Evolutionary conservation across 2,113 vertebrate species (phyloP).

Genomic region (Amblyornis subalaris): DNA sequence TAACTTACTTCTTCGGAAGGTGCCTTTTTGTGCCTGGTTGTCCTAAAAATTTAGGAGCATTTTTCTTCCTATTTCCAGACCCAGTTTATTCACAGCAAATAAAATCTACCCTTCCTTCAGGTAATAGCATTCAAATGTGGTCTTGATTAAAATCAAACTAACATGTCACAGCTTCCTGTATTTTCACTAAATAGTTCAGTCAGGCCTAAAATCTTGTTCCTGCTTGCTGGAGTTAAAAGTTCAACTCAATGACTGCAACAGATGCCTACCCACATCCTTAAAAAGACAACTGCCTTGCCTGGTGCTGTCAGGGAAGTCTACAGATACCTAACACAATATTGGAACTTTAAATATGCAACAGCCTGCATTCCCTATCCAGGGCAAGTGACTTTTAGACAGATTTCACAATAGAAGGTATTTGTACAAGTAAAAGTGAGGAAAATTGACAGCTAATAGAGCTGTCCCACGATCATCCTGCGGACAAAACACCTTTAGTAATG

Average conservation of each 20-base stretch:
- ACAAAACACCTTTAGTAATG: background rate
- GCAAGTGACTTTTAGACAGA: background rate
- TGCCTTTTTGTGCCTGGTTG: background rate
- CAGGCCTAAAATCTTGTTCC: background rate
- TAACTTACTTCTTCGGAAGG: background rate
- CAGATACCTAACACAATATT: background rate
- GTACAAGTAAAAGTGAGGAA: background rate
- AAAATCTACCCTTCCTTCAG: background rate
- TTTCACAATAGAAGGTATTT: background rate
- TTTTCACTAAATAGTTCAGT: background rate
- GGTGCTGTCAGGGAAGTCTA: background rate
- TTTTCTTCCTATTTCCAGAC: background rate
- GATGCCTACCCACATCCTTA: background rate
- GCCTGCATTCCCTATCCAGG: background rate
- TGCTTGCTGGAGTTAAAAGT: constrained; percentile 18
- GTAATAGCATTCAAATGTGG: background rate
- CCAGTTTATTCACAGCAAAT: background rate
- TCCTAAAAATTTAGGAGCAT: background rate
- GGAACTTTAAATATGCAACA: constrained; percentile 19
- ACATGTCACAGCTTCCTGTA: background rate
- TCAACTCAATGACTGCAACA: background rate
- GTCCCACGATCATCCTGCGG: background rate
- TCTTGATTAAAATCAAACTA: background rate
- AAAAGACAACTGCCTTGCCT: background rate
- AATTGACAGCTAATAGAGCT: background rate